Evolutionary conservation across 2,113 vertebrate species (phyloP).

Genomic region (Leucopternis melanops): DNA sequence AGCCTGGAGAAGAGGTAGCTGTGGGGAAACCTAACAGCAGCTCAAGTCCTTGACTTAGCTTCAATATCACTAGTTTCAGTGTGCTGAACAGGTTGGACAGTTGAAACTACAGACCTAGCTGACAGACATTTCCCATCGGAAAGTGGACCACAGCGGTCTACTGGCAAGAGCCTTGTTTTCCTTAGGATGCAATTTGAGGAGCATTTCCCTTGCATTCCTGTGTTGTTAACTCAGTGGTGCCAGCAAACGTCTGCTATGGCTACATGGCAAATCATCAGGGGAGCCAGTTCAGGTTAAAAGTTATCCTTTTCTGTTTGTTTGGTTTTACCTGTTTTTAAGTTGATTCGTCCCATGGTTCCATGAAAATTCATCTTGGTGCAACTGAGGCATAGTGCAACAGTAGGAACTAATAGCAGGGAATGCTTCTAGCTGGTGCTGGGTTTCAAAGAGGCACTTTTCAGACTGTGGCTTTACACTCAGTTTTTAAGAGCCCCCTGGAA

Average conservation of each 20-base stretch:
- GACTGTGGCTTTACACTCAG: neutral
- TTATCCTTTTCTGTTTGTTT: neutral
- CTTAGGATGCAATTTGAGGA: neutral
- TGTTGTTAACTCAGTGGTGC: neutral
- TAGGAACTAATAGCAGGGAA: neutral
- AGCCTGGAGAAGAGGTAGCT: neutral
- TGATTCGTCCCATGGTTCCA: neutral
- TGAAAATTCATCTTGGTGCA: neutral
- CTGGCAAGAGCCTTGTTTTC: neutral
- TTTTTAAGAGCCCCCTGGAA: neutral
- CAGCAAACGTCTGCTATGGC: neutral
- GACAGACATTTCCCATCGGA: neutral
- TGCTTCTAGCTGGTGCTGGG: neutral
- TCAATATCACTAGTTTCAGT: neutral
- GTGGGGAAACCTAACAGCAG: neutral
- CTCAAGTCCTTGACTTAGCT: neutral
- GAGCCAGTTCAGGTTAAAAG: neutral
- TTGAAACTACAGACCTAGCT: neutral
- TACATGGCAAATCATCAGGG: neutral
- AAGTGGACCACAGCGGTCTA: neutral
- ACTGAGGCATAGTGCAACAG: neutral
- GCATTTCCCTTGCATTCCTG: neutral
- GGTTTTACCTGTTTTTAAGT: neutral
- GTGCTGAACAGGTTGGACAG: neutral
- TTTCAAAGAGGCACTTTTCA: neutral